Base-by-base conservation (phyloP, 2,797 vertebrate genomes). In the Cichlasoma orientale region DNA sequence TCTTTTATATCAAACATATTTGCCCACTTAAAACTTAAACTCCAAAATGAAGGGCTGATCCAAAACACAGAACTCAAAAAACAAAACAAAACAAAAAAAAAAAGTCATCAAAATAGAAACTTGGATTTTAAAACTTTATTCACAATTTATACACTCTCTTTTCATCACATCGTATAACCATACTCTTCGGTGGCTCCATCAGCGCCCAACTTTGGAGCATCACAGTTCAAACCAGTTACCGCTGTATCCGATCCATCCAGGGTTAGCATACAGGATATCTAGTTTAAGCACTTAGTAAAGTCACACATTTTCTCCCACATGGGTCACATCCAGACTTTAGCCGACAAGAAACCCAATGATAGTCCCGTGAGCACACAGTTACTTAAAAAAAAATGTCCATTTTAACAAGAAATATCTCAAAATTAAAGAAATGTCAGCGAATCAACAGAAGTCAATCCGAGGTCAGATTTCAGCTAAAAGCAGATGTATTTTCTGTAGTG, bases 81-180 rank as follows among this genome's bases (percentile, higher is more conserved):
- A 82, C 75, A 41, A 75, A n/a, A n/a, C n/a, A n/a, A n/a, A n/a
- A n/a, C n/a, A 54, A 19, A 82, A 77, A 36, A 75, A 75, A 55
- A 56, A 58, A 3, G 23, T 86, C 38, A 78, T 6, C n/a, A 3
- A 76, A 55, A 73, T 5, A 29, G 56, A n/a, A 68, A 19, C 23
- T 69, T 93, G 79, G 89, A 88, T 87, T 91, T 84, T 56, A 90
- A 50, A 88, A 89, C 80, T 95, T 95, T 95, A 95, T 96, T 94
- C 91, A 95, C 92, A 95, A 90, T 93, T 92, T 94, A 71, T 91
- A 95, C 93, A 94, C 82, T 88, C 53, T 82, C 78, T 77, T 88
- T 81, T 79, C 79, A 77, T 74, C 85, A 83, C 63, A 85, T 91
- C 87, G 81, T 79, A 72, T 86, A 78, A 85, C 47, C 54, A 25